Evolutionary conservation across 2,113 vertebrate genomes (phyloP).

Genomic region (Phoxinus phoxinus): DNA sequence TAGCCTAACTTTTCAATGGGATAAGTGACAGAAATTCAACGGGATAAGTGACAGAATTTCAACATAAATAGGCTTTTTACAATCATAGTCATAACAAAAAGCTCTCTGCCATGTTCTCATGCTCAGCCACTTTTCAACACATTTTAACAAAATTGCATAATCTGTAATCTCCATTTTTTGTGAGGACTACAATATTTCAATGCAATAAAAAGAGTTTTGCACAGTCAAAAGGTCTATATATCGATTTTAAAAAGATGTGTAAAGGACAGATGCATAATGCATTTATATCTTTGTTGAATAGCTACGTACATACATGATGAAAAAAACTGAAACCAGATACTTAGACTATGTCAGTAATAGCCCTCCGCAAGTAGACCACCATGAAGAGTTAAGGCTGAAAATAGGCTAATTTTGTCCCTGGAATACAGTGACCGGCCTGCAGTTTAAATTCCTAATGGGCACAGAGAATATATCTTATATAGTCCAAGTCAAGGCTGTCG

Average conservation of each 20-base stretch:
- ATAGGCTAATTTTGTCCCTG: slow-evolving; percentile 53
- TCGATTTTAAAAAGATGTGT: background rate
- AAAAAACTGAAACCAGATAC: background rate
- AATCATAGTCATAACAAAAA: background rate
- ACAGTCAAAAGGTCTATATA: background rate
- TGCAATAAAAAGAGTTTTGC: background rate
- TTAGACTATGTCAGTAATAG: slow-evolving; percentile 8
- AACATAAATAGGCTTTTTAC: background rate
- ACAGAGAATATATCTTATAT: slow-evolving; percentile 44
- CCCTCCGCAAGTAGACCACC: slow-evolving; percentile 25
- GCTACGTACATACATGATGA: background rate
- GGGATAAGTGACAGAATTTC: too few species aligned
- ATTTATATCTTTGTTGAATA: background rate
- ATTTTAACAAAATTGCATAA: background rate
- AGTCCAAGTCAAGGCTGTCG: slow-evolving; percentile 47
- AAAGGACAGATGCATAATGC: background rate
- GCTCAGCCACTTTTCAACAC: background rate
- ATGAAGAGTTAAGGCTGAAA: slow-evolving; percentile 52
- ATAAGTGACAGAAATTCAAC: background rate
- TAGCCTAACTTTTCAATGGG: background rate
- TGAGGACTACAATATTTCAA: background rate
- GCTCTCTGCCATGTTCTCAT: background rate
- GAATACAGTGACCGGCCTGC: slow-evolving; percentile 33
- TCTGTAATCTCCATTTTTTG: background rate
- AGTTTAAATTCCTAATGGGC: slow-evolving; percentile 50